phyloP scores from a whole-genome alignment of 2,113 vertebrate species.

The Crotalus horridus region DNA sequence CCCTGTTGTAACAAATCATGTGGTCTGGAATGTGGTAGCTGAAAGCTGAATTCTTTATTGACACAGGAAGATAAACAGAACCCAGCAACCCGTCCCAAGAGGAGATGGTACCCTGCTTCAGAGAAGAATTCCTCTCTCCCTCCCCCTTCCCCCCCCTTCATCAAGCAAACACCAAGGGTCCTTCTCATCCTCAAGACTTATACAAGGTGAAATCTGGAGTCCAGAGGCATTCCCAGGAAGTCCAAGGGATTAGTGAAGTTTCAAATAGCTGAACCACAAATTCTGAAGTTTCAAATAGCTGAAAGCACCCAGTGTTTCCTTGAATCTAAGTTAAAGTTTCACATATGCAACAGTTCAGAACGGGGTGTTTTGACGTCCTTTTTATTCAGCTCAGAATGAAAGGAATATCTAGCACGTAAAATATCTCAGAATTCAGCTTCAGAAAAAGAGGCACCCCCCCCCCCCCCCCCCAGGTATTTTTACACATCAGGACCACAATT shows the following conservation, averaged over 20 bases:
- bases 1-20: background rate
- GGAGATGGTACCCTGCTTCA: slow-evolving; percentile 68
- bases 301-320: background rate
- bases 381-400: background rate
- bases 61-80: slow-evolving; percentile 69
- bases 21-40: slow-evolving; percentile 49
- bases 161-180: background rate
- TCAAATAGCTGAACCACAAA: background rate
- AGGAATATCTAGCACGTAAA: background rate
- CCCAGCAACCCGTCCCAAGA: slow-evolving; percentile 37
- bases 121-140: slow-evolving; percentile 30
- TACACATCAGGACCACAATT: background rate
- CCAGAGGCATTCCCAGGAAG: background rate
- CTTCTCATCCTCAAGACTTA: background rate
- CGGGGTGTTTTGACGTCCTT: background rate
- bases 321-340: background rate
- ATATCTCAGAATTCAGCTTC: background rate
- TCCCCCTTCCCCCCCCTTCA: fast-evolving
- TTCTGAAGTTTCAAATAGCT: background rate
- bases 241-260: background rate
- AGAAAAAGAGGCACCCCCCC: background rate
- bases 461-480: background rate
- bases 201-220: slow-evolving; percentile 5
- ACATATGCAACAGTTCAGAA: background rate
- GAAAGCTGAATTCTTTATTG: slow-evolving; percentile 69